These are phyloP conservation scores for Hippocampus barbouri DNA, from an alignment of 2,113 vertebrate species.

Conservation along the genomic window DNA sequence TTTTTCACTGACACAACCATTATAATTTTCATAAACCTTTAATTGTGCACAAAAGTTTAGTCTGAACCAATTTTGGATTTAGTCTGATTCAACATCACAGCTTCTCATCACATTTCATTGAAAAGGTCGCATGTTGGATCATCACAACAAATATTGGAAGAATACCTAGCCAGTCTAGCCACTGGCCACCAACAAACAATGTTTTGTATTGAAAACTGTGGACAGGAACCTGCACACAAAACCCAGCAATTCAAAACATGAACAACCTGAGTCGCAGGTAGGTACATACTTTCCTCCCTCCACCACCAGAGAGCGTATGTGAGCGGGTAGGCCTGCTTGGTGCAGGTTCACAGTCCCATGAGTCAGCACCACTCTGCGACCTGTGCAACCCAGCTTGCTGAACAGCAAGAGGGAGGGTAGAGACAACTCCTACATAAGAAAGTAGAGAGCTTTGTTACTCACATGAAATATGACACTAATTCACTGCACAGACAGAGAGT, in stretches of 20 bases:
- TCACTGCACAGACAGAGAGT: neutral
- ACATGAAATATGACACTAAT: neutral
- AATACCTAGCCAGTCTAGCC: too few relatives aligned
- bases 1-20: too few relatives aligned
- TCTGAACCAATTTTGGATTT: too few relatives aligned
- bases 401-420: slow-evolving; percentile 83
- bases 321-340: slow-evolving; percentile 76
- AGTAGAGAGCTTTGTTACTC: neutral
- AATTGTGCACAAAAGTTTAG: too few relatives aligned
- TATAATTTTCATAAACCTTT: too few relatives aligned
- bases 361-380: slow-evolving; percentile 78
- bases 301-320: slow-evolving; percentile 82
- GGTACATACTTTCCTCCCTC: slow-evolving; percentile 81
- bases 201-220: neutral
- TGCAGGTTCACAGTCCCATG: slow-evolving; percentile 75
- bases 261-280: neutral
- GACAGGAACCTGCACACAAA: neutral
- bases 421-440: slow-evolving; percentile 80
- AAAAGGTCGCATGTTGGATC: too few relatives aligned
- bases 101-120: too few relatives aligned
- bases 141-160: neutral
- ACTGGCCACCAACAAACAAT: neutral
- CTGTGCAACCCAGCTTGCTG: slow-evolving; percentile 81
- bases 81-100: too few relatives aligned
- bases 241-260: neutral